These are phyloP conservation scores for Micronisus gabar DNA, from an alignment of 2,113 vertebrate species.

Conservation along the genomic window DNA sequence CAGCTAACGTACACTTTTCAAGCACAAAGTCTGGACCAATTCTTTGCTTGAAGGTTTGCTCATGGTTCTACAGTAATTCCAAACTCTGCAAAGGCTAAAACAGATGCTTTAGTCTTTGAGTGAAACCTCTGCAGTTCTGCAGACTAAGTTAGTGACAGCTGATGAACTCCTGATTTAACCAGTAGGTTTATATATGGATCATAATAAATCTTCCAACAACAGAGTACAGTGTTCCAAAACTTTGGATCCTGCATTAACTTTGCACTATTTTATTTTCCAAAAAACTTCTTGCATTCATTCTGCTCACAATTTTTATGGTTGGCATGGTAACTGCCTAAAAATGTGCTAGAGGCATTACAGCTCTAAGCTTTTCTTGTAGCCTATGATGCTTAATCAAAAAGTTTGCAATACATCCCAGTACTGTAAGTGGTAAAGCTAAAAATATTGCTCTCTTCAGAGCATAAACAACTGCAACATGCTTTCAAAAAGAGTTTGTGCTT, in stretches of 20 bases:
- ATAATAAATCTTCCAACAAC: constrained; percentile 14
- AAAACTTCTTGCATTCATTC: constrained; percentile 34
- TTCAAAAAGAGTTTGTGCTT: constrained; percentile 23
- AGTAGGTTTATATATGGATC: constrained; percentile 14
- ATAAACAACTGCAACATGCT: constrained; percentile 59
- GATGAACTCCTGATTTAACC: not conserved
- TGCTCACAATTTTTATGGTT: constrained; percentile 54
- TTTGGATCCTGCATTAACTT: constrained; percentile 36
- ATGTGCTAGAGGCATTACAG: constrained; percentile 52
- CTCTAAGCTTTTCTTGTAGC: constrained; percentile 60
- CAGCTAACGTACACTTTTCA: not conserved
- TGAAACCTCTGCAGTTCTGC: not conserved
- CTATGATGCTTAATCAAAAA: constrained; percentile 69
- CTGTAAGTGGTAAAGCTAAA: constrained; percentile 66
- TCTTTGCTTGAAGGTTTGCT: constrained; percentile 6
- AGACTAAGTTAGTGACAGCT: not conserved
- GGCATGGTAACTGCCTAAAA: constrained; percentile 69
- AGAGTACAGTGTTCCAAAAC: not conserved
- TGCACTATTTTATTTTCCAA: constrained; percentile 39
- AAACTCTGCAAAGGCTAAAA: not conserved
- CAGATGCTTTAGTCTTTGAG: not conserved
- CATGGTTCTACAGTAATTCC: not conserved
- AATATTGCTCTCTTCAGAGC: constrained; percentile 60
- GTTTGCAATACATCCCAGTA: constrained; percentile 65
- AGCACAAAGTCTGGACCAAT: not conserved